Conservation (phyloP, 2,113 vertebrate genomes). For the Bos javanicus region DNA sequence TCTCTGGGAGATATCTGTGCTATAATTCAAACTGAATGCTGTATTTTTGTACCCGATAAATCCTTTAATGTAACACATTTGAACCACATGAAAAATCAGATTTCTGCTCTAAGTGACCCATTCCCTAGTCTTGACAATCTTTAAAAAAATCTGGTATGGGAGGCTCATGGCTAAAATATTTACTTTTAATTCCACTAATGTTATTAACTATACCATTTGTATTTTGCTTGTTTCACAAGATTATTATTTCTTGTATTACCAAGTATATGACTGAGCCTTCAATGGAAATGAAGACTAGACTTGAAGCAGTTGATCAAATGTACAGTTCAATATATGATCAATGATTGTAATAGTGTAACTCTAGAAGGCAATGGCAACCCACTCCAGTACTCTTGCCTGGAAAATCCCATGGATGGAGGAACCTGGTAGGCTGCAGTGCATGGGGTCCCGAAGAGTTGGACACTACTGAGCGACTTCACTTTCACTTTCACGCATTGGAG, state of each 20-base stretch:
- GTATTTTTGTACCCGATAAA: not conserved
- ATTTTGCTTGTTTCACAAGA: not conserved
- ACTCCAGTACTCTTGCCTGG: too few species aligned
- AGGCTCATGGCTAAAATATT: not conserved
- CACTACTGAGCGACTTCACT: too few species aligned
- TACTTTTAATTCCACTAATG: not conserved
- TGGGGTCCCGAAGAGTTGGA: too few species aligned
- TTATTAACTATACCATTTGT: not conserved
- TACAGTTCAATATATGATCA: not conserved
- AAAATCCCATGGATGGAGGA: too few species aligned
- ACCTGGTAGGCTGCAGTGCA: too few species aligned
- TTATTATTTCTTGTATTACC: not conserved
- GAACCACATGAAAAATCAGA: not conserved
- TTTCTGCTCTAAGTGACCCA: not conserved
- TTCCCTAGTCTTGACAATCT: not conserved
- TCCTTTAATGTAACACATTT: not conserved
- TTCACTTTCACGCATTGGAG: too few species aligned
- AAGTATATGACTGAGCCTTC: not conserved
- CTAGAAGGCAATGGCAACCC: not conserved
- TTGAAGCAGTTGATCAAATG: not conserved
- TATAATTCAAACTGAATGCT: not conserved
- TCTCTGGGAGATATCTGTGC: not conserved
- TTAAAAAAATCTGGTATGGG: not conserved
- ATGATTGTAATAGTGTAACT: not conserved
- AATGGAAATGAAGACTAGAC: not conserved